These are phyloP conservation scores for Moxostoma hubbsi DNA, from an alignment of 2,797 vertebrate genomes.

Conservation along the genomic window DNA sequence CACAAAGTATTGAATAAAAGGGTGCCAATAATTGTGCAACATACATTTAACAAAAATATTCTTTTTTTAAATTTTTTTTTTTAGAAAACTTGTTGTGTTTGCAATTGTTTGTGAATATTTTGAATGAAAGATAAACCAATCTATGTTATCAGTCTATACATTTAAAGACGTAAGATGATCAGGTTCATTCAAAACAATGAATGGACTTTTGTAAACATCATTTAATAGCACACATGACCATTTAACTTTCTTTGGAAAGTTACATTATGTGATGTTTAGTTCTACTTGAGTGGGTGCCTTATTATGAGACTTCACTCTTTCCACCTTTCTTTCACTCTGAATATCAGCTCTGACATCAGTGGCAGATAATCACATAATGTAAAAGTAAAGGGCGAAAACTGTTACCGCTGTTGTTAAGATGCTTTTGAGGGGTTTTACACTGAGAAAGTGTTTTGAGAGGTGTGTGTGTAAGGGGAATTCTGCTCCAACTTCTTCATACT, in stretches of 20 bases:
- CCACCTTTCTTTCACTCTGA: neutral
- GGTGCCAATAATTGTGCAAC: too few relatives aligned
- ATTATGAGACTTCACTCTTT: neutral
- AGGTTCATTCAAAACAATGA: too few relatives aligned
- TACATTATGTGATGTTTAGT: neutral
- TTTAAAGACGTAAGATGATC: too few relatives aligned
- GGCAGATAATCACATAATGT: neutral
- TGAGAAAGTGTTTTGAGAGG: constrained; percentile 16
- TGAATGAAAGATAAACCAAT: too few relatives aligned
- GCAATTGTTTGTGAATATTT: too few relatives aligned
- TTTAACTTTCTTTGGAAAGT: neutral
- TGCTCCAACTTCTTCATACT: constrained; percentile 8
- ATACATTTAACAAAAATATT: too few relatives aligned
- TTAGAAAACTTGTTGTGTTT: too few relatives aligned
- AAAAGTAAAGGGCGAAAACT: neutral
- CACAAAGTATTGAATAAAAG: too few relatives aligned
- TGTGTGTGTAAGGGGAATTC: constrained; percentile 21
- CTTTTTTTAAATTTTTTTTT: too few relatives aligned
- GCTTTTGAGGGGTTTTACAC: constrained; percentile 18
- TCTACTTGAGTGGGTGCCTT: neutral
- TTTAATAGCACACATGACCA: neutral
- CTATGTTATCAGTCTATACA: too few relatives aligned
- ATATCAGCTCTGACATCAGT: constrained; percentile 12
- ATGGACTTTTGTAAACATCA: neutral
- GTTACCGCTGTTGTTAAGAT: neutral